Evolutionary conservation across 2,888 invertebrate genomes (phyloP), one percentile per base, ranked within the genome.

Genomic region (Sesia bembeciformis): DNA sequence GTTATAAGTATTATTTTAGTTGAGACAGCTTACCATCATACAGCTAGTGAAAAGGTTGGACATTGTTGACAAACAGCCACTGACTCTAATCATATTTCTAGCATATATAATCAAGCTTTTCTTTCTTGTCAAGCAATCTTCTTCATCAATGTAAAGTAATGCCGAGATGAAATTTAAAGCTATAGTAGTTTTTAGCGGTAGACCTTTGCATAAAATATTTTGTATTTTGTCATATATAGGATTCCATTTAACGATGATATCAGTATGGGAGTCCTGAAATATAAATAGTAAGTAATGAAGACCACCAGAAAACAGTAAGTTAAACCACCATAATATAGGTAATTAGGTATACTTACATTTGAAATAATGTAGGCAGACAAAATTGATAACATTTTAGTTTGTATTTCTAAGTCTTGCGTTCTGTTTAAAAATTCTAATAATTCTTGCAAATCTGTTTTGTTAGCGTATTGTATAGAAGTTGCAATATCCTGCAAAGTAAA

Each of bases 51-150:
- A 85, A 46, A 83, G 64, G 54, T 79, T 68, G 42, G 69, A 66
- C 76, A 89, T 78, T 5, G 67, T 64, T 7, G 72, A 65, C 49
- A 90, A 64, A 58, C 87, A 84, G 4, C 89, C 88, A 60, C 81
- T 86, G 51, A 62, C 66, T 60, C 84, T 70, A 3, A 84, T 67
- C 74, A 76, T 76, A 54, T 80, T 80, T 57, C 73, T 77, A 3
- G 81, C 79, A 57, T 76, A 72, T 4, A 67, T 58, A 4, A 68
- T 62, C 54, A 80, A 62, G 5, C 67, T 62, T 49, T 58, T 66
- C 41, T 56, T 68, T 38, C 59, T 64, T 5, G 65, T 64, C 4
- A 39, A 40, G 1, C 57, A 59, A n/a, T 53, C 62, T 3, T 61
- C 63, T 3, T 69, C 64, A 7, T 70, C 69, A 3, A 61, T 58